These are phyloP conservation scores for Zapornia atra DNA, from an alignment of 2,113 vertebrate species.

Conservation along the genomic window DNA sequence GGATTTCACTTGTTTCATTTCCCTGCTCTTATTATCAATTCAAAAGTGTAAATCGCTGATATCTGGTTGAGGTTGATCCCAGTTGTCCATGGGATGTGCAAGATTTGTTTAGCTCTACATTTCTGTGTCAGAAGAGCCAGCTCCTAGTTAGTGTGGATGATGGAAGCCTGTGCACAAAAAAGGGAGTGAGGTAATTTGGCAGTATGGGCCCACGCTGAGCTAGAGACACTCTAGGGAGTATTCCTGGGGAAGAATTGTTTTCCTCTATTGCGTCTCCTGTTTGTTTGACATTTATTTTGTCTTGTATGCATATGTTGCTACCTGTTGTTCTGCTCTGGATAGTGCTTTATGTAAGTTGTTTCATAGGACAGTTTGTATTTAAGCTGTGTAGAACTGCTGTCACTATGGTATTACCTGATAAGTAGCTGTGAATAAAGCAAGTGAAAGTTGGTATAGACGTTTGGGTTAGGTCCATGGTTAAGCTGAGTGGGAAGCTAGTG, in stretches of 20 bases:
- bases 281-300: background rate
- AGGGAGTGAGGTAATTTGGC: background rate
- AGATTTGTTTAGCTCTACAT: background rate
- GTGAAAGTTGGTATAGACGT: background rate
- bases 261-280: background rate
- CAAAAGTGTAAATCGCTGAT: background rate
- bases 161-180: background rate
- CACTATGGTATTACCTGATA: background rate
- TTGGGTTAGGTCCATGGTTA: background rate
- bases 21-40: background rate
- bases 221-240: rapidly evolving
- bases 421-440: background rate
- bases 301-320: background rate
- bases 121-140: background rate
- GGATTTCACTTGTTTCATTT: background rate
- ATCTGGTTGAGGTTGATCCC: background rate
- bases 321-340: background rate
- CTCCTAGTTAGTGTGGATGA: background rate
- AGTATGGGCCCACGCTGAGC: background rate
- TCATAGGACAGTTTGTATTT: background rate
- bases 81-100: rapidly evolving
- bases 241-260: background rate
- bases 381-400: background rate
- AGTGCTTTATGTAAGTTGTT: background rate
- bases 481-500: background rate